Evolutionary conservation across 2,113 vertebrate species (phyloP), one percentile per base, ranked within the genome.

Genomic region (Zosterops hypoxanthus): DNA sequence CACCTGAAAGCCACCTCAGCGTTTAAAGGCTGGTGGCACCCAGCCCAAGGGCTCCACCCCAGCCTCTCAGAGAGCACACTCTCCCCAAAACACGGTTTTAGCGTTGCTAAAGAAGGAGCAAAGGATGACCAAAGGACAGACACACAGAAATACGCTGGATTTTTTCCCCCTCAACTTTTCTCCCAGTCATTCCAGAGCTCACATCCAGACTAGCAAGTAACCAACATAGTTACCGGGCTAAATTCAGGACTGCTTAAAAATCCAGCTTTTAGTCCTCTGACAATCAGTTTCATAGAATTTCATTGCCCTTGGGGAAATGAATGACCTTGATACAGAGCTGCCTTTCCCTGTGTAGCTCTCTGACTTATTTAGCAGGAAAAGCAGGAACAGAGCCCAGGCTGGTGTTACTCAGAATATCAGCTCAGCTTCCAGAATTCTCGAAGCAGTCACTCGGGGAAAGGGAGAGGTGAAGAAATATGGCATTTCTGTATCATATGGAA

Each of bases 61-160:
- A 82, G 65, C 20, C 26, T 61, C 12, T 26, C 22, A 70, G 65
- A 39, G n/a, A 46, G 42, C 41, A 49, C 5, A 17, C 14, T 0
- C 36, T 41, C 39, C n/a, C 31, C 61, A 36, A 85, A 75, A 61
- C 3, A 0, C 0, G 0, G 24, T 20, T 55, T 31, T 26, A 14
- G 6, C 23, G 36, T 6, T 47, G 34, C 42, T 31, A 9, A 9
- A 39, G 60, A 41, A 42, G 19, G 24, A 26, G 39, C 22, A 88
- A 90, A 81, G 31, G 28, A 76, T 4, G 15, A 65, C n/a, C 7
- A 31, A 60, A 65, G 47, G 13, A 47, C 33, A 69, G 33, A 31
- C 50, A 50, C 7, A 5, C 2, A n/a, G 33, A 31, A 90, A 59
- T 15, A 17, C 0, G 0, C 1, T 4, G 33, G 26, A 9, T 11